Percentiles rank a stretch among this genome's conserved stretches.
These are phyloP conservation scores for Eilema sororculum DNA, from an alignment of 2,888 invertebrate genomes.

Conservation along the genomic window DNA sequence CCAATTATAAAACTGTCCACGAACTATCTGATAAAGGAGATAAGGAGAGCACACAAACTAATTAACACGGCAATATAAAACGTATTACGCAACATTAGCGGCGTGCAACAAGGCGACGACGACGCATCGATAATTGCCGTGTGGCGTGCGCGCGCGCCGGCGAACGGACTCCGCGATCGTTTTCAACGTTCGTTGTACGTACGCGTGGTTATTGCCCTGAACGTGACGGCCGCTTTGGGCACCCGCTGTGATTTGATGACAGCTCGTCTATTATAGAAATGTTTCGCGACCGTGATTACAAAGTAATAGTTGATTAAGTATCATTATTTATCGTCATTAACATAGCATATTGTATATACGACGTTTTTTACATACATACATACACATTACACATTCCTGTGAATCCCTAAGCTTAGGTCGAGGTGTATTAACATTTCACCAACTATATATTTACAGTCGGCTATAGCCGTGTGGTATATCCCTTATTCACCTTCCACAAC, in stretches of 20 bases:
- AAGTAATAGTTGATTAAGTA: conserved; percentile 13
- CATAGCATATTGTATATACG: neutral
- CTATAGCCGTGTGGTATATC: too few relatives aligned
- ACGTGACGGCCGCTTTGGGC: conserved; percentile 48
- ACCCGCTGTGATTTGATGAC: conserved; percentile 44
- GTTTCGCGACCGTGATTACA: conserved; percentile 11
- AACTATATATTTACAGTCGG: too few relatives aligned
- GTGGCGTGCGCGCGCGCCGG: conserved; percentile 50
- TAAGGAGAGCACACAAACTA: conserved; percentile 28
- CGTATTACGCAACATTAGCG: conserved; percentile 55
- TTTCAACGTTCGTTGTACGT: conserved; percentile 52
- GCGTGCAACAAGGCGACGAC: conserved; percentile 41
- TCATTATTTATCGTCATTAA: neutral
- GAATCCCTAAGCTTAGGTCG: too few relatives aligned
- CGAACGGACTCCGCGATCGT: conserved; percentile 31
- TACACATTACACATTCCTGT: too few relatives aligned
- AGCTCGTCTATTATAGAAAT: conserved; percentile 33
- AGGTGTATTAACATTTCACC: too few relatives aligned
- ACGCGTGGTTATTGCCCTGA: conserved; percentile 62
- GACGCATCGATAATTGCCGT: conserved; percentile 55
- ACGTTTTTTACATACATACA: too few relatives aligned
- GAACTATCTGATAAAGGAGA: conserved; percentile 16
- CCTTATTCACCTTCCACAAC: too few relatives aligned
- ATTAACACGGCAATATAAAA: conserved; percentile 49
- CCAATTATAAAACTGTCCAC: conserved; percentile 16